Percentiles rank a stretch among this genome's conserved stretches.
Evolutionary conservation across 2,888 invertebrate genomes (phyloP).

Genomic region (Gastracanthus pulcherrimus): DNA sequence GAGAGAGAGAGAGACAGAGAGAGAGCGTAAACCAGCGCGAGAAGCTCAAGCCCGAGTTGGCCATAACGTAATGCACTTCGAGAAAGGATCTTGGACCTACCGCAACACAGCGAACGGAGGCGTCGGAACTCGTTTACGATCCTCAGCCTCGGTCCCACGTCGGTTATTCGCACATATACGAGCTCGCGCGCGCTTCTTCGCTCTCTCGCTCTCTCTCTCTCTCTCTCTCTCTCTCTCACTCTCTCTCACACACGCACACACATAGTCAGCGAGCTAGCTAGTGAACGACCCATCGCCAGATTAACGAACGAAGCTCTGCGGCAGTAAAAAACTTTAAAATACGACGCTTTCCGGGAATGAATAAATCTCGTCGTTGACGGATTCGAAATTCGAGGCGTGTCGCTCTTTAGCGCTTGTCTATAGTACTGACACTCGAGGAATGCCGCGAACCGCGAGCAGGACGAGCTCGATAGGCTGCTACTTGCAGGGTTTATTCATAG

Average conservation of each 20-base stretch:
- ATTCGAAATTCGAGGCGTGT: conserved; percentile 28
- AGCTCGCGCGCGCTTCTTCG: neutral
- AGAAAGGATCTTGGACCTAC: conserved; percentile 40
- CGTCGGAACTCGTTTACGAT: conserved; percentile 49
- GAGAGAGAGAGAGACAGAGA: neutral
- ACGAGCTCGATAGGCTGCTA: neutral
- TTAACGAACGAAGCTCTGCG: conserved; percentile 15
- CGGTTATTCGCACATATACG: conserved; percentile 36
- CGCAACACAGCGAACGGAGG: conserved; percentile 46
- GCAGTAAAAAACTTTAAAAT: conserved; percentile 24
- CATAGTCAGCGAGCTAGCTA: neutral
- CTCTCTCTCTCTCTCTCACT: neutral
- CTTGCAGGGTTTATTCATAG: too few relatives aligned
- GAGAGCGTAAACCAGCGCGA: too few relatives aligned
- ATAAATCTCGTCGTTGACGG: conserved; percentile 35
- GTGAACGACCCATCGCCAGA: neutral
- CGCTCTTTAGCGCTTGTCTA: conserved; percentile 24
- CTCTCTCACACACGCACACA: neutral
- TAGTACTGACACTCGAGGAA: conserved; percentile 11
- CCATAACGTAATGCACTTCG: neutral
- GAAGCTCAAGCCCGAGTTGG: neutral
- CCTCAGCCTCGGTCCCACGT: neutral
- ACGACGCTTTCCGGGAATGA: conserved; percentile 33
- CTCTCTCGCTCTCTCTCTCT: neutral
- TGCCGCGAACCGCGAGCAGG: neutral